A percentile compares a stretch with the other conserved stretches of the same genome.
Conservation (phyloP, 2,888 invertebrate genomes). For the Eupsilia transversa region DNA sequence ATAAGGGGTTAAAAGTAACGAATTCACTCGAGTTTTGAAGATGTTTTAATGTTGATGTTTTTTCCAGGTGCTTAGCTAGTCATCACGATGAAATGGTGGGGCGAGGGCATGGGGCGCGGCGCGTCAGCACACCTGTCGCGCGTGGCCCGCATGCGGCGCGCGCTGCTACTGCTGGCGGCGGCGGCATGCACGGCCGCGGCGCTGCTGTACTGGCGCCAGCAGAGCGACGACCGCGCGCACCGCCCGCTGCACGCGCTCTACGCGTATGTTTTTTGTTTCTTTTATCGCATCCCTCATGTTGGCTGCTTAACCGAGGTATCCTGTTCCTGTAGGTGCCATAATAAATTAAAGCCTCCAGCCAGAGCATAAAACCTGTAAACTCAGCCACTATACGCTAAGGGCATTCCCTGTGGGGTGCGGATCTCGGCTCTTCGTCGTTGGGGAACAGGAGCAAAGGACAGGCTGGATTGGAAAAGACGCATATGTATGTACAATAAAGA, state of each 20-base stretch:
- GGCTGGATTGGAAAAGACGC: neutral
- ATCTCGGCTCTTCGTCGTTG: neutral
- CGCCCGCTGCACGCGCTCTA: constrained; percentile 80
- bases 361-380: neutral
- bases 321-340: neutral
- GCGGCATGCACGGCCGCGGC: constrained; percentile 90
- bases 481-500: neutral
- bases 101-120: constrained; percentile 84
- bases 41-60: neutral
- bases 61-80: constrained; percentile 74
- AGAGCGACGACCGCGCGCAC: constrained; percentile 83
- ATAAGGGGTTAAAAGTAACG: neutral
- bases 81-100: constrained; percentile 81
- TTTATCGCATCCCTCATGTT: neutral
- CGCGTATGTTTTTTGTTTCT: constrained; percentile 73
- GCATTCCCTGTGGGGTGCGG: neutral
- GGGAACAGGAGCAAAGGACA: neutral
- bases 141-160: constrained; percentile 90
- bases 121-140: constrained; percentile 89
- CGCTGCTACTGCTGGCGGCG: constrained; percentile 89
- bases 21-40: neutral
- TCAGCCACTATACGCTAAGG: neutral
- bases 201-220: constrained; percentile 92
- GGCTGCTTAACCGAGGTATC: neutral
- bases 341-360: neutral